Evolutionary conservation across 2,797 vertebrate species (phyloP).

Genomic region (Atherinosoma microstoma): DNA sequence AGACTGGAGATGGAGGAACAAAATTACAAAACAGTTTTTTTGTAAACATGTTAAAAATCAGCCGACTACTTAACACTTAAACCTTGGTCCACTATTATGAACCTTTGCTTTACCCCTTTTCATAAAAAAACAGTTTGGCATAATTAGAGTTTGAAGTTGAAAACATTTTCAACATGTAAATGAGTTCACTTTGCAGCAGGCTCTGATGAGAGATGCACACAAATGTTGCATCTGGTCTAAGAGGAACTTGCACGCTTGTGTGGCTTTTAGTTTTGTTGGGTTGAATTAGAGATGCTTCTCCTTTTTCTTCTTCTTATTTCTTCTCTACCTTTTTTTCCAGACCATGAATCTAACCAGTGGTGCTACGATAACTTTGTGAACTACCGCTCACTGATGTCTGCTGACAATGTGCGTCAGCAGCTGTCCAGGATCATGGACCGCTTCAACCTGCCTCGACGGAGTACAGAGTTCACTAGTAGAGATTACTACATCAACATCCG

Average conservation of each 20-base stretch:
- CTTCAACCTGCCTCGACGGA: slow-evolving; percentile 97
- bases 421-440: slow-evolving; percentile 99
- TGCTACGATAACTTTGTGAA: slow-evolving; percentile 99
- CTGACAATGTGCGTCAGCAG: slow-evolving; percentile 99
- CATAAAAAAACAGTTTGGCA: neutral
- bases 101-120: neutral
- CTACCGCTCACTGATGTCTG: slow-evolving; percentile 99
- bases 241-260: too few species aligned
- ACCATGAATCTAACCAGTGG: slow-evolving; percentile 99
- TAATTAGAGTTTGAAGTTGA: neutral
- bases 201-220: neutral
- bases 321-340: slow-evolving; percentile 70
- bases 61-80: too few species aligned
- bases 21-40: neutral
- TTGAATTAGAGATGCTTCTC: neutral
- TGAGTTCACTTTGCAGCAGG: neutral
- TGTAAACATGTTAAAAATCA: neutral
- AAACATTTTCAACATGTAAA: neutral
- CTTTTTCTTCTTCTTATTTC: neutral
- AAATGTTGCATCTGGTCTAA: too few species aligned
- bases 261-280: too few species aligned
- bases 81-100: neutral
- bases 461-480: slow-evolving; percentile 98
- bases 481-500: slow-evolving; percentile 99
- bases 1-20: neutral